Percentiles rank a stretch among this genome's conserved stretches.
phyloP scores from a whole-genome alignment of 1,140 invertebrate genomes.

The Drosophila sechellia region DNA sequence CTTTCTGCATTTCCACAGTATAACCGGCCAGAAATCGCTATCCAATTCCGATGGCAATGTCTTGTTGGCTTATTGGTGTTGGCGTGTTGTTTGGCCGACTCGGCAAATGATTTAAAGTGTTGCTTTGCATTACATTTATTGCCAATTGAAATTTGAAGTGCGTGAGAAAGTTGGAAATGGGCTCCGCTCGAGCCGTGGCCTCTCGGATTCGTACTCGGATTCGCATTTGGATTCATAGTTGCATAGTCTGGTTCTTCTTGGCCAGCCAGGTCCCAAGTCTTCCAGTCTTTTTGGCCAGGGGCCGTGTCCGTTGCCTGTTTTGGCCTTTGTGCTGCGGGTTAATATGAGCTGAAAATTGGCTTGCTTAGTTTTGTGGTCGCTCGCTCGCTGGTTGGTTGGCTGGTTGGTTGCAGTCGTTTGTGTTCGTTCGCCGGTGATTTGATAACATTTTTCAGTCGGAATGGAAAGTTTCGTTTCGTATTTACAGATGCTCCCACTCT shows the following conservation, averaged over 20 bases:
- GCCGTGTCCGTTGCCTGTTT: conserved; percentile 50
- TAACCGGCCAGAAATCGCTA: conserved; percentile 40
- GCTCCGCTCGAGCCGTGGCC: conserved; percentile 30
- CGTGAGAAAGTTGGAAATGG: conserved; percentile 84
- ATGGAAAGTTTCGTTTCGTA: conserved; percentile 71
- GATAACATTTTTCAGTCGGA: conserved; percentile 80
- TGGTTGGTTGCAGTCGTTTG: conserved; percentile 61
- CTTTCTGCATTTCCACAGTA: conserved; percentile 21
- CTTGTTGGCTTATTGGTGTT: conserved; percentile 73
- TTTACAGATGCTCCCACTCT: conserved; percentile 51
- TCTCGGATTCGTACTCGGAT: background rate
- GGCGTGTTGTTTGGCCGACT: conserved; percentile 68
- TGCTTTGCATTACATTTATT: conserved; percentile 85
- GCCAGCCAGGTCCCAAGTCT: conserved; percentile 22
- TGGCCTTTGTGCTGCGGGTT: conserved; percentile 83
- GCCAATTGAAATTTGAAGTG: conserved; percentile 85
- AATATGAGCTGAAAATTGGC: conserved; percentile 84
- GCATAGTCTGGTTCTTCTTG: conserved; percentile 33
- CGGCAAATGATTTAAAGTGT: conserved; percentile 84
- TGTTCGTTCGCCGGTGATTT: conserved; percentile 73
- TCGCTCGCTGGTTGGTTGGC: conserved; percentile 44
- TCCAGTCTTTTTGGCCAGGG: conserved; percentile 47
- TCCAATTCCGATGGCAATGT: conserved; percentile 43
- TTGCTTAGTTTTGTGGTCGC: conserved; percentile 81
- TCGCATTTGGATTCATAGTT: conserved; percentile 25